phyloP scores from a whole-genome alignment of 2,888 invertebrate genomes.

The Prosapia bicincta region DNA sequence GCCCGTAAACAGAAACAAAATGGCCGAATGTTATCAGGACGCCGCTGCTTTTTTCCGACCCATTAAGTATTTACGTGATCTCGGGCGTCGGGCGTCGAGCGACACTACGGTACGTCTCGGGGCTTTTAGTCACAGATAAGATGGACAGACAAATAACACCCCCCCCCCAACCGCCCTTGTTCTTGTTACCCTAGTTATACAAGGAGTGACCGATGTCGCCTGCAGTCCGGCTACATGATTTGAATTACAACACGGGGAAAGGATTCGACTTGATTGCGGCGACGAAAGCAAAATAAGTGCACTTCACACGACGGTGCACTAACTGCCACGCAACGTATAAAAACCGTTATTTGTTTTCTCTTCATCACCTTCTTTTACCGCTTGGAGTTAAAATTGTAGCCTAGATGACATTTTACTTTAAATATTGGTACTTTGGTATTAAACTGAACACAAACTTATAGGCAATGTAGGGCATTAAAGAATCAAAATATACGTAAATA shows the following conservation, averaged over 20 bases:
- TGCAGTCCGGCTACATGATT: not conserved
- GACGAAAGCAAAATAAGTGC: too few species aligned
- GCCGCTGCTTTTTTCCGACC: slow-evolving; percentile 6
- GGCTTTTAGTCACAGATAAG: slow-evolving; percentile 10
- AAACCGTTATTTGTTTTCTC: too few species aligned
- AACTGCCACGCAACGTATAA: too few species aligned
- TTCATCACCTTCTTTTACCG: too few species aligned
- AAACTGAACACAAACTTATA: too few species aligned
- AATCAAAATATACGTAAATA: too few species aligned
- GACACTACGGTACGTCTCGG: not conserved
- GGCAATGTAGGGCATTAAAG: too few species aligned
- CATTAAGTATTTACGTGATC: slow-evolving; percentile 16
- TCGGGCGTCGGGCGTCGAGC: slow-evolving; percentile 4
- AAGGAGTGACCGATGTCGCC: not conserved
- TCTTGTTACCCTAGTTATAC: not conserved
- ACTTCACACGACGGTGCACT: too few species aligned
- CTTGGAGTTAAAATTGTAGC: too few species aligned
- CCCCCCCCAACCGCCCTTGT: slow-evolving; percentile 1
- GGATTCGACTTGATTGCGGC: too few species aligned
- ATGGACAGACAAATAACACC: slow-evolving; percentile 3
- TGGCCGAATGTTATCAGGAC: slow-evolving; percentile 13
- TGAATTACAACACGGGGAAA: not conserved
- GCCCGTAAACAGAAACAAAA: slow-evolving; percentile 15
- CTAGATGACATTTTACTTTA: too few species aligned
- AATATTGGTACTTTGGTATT: too few species aligned